phyloP scores from a whole-genome alignment of 2,888 invertebrate genomes.

The Glyphotaelius pellucidus region DNA sequence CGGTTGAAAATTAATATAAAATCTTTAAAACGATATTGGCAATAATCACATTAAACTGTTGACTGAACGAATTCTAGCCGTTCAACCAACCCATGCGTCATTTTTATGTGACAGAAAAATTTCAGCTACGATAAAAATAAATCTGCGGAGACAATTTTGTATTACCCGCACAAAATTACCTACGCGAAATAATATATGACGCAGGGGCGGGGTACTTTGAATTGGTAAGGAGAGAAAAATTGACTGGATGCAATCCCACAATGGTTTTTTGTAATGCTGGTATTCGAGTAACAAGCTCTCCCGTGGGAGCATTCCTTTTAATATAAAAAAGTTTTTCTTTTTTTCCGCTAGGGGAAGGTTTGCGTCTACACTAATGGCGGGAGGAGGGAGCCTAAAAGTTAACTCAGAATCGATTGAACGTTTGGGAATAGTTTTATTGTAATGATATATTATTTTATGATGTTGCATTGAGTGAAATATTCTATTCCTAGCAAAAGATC shows the following conservation, averaged over 20 bases:
- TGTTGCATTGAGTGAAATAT: not conserved
- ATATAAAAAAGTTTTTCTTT: conserved; percentile 51
- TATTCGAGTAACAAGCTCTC: conserved; percentile 58
- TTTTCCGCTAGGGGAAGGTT: conserved; percentile 22
- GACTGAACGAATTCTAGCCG: not conserved
- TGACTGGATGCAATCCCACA: conserved; percentile 61
- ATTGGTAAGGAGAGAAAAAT: conserved; percentile 49
- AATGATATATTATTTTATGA: not conserved
- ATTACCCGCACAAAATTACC: not conserved
- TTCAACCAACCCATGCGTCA: not conserved
- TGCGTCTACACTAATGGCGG: conserved; percentile 18
- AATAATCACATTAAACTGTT: not conserved
- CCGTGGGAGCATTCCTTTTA: conserved; percentile 42
- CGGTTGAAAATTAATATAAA: too few species aligned
- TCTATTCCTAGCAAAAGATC: too few species aligned
- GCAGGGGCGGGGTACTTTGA: not conserved
- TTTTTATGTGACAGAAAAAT: conserved; percentile 29
- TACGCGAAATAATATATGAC: not conserved
- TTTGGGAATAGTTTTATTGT: not conserved
- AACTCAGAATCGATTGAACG: conserved; percentile 2
- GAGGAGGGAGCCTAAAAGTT: conserved; percentile 12
- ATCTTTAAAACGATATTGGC: not conserved
- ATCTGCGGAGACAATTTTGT: not conserved
- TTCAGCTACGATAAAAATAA: not conserved
- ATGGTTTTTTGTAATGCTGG: conserved; percentile 56